Conservation (phyloP, 2,797 vertebrate genomes). For the Anguilla pacifica region DNA sequence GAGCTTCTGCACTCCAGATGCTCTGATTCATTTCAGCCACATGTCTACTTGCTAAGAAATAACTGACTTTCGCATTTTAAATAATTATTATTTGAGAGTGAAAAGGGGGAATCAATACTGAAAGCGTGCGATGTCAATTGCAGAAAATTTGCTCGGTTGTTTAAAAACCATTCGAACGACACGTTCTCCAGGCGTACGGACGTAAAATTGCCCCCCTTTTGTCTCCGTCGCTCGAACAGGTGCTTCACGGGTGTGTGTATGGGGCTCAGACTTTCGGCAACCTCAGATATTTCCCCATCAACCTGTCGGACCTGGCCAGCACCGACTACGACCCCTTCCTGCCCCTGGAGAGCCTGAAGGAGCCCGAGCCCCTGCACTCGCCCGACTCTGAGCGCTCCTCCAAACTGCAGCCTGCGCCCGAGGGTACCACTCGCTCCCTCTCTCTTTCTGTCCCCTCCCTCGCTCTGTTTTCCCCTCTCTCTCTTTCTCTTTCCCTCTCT, state of each 20-base stretch:
- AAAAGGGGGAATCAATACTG: neutral
- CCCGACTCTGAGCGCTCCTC: slow-evolving; percentile 94
- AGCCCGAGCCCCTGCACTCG: slow-evolving; percentile 95
- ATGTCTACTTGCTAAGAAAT: neutral
- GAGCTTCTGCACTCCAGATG: neutral
- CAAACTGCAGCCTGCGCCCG: slow-evolving; percentile 94
- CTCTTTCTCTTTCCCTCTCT: no score
- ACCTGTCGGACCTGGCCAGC: slow-evolving; percentile 89
- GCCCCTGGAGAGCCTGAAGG: slow-evolving; percentile 89
- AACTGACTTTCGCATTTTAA: slow-evolving; percentile 12
- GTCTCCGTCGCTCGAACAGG: slow-evolving; percentile 66
- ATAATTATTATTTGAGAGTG: neutral
- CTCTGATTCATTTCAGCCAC: neutral
- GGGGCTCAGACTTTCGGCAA: slow-evolving; percentile 95
- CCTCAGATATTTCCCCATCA: slow-evolving; percentile 90
- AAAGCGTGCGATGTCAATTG: neutral
- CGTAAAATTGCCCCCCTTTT: neutral
- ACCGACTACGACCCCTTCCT: slow-evolving; percentile 95
- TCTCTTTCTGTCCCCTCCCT: neutral
- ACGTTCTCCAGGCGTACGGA: neutral
- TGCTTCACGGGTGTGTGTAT: slow-evolving; percentile 95
- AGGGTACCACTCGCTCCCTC: slow-evolving; percentile 72
- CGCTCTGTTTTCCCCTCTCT: neutral
- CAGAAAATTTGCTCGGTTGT: neutral
- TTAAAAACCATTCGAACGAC: neutral